A percentile compares a stretch with the other conserved stretches of the same genome.
Conservation (phyloP, 1,140 invertebrate species). For the Lasaia peninsularis region DNA sequence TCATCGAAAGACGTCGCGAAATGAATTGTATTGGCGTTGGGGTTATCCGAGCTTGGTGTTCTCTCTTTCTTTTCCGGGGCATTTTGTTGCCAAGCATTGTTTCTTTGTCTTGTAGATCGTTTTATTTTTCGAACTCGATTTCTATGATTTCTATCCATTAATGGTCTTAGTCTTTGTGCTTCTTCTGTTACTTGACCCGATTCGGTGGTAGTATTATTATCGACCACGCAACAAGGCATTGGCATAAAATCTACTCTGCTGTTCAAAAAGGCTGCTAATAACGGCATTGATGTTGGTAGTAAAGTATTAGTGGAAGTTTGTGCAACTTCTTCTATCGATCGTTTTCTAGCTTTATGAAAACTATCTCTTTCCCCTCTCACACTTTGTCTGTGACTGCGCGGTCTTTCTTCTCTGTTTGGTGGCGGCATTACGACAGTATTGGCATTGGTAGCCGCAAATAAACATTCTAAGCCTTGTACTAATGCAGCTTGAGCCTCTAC, state of each 20-base stretch:
- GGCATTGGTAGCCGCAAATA: constrained; percentile 72
- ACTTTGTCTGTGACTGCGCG: constrained; percentile 61
- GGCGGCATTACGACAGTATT: constrained; percentile 74
- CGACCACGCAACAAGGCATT: constrained; percentile 61
- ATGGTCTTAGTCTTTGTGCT: constrained; percentile 56
- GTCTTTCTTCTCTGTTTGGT: constrained; percentile 59
- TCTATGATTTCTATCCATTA: constrained; percentile 73
- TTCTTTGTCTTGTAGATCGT: constrained; percentile 67
- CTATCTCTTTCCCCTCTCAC: constrained; percentile 62
- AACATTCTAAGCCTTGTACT: constrained; percentile 71
- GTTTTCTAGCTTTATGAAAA: constrained; percentile 66
- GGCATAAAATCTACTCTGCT: constrained; percentile 77
- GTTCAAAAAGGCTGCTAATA: constrained; percentile 81
- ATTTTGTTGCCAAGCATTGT: constrained; percentile 52
- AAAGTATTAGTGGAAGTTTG: constrained; percentile 81
- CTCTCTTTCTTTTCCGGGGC: constrained; percentile 55
- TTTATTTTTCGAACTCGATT: constrained; percentile 74
- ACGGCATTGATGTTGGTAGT: constrained; percentile 79
- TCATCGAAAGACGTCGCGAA: constrained; percentile 91
- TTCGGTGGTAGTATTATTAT: constrained; percentile 41
- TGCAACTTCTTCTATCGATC: constrained; percentile 78
- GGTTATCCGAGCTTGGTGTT: constrained; percentile 49
- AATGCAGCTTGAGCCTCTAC: constrained; percentile 74
- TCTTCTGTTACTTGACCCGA: constrained; percentile 45
- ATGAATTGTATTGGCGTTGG: constrained; percentile 76